These are phyloP conservation scores for Dinothrombium tinctorium DNA, from an alignment of 1,140 invertebrate genomes.

Conservation along the genomic window DNA sequence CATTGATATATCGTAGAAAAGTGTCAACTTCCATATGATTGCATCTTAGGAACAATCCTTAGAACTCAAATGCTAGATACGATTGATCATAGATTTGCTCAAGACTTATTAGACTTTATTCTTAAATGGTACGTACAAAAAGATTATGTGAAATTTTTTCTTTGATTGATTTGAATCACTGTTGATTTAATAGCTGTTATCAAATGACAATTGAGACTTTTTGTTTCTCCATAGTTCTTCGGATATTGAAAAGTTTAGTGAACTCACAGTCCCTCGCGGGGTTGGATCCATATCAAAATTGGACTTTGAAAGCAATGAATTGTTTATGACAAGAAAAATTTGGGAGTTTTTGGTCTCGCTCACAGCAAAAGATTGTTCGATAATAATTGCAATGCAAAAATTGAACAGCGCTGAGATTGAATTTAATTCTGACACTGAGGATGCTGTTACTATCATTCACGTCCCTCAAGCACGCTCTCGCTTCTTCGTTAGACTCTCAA, in stretches of 20 bases:
- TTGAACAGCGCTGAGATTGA: too few species aligned
- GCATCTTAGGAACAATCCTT: neutral
- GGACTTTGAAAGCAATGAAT: neutral
- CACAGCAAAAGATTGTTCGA: constrained; percentile 12
- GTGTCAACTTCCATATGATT: neutral
- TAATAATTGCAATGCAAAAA: constrained; percentile 11
- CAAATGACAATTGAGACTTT: neutral
- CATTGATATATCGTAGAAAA: neutral
- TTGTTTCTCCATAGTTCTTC: too few species aligned
- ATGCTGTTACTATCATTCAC: too few species aligned
- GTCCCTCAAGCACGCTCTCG: too few species aligned
- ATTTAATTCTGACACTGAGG: too few species aligned
- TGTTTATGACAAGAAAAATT: neutral
- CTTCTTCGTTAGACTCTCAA: too few species aligned
- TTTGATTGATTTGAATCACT: neutral
- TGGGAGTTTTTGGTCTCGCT: constrained; percentile 11
- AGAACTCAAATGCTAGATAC: constrained; percentile 1
- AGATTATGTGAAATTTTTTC: neutral
- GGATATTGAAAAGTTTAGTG: too few species aligned
- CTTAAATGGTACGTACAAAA: neutral
- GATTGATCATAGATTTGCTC: neutral
- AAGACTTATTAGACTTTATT: neutral
- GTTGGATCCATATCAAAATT: neutral
- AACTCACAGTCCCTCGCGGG: too few species aligned
- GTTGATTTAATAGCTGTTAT: neutral